Base-by-base conservation (phyloP, 2,888 invertebrate genomes). In the Sceliomorpha sp. region DNA sequence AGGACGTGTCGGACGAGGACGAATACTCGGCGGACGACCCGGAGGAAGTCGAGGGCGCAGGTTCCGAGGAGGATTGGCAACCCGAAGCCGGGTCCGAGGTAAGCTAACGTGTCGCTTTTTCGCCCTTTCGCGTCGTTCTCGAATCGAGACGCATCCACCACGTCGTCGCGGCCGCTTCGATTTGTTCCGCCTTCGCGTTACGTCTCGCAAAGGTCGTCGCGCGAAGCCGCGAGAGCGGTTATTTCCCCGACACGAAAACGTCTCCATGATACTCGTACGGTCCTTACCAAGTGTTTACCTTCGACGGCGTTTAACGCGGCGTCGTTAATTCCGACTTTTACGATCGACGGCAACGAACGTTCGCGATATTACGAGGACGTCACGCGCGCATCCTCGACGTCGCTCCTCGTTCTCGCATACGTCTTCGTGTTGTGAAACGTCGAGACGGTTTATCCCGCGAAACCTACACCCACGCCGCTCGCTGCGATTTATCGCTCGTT, bases 11-110 rank as follows among this genome's bases (percentile, higher is more conserved):
- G 50, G 87, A 87, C 79, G 88, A 87, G 74, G 88, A 88, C 75
- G 87, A 88, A 51, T 88, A 82, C 71, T 86, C 86, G 34, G 86
- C 84, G 14, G 89, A 89, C 74, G 89, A 89, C 75, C 89, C 89
- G 0, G 89, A 89, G 59, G 89, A 89, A 75, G 83, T 88, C 31
- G 77, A 77, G 9, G 74, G 50, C 12, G 88, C 85, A 69, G 85
- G 81, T 26, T 88, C 88, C n/a, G 89, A 89, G 59, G 88, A 89
- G 67, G 89, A 89, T 42, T 89, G 89, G 89, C 83, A 82, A 36
- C 87, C 88, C 14, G 85, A 80, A 58, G 76, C 83, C 51, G 84
- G 80, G 68, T 76, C 82, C 27, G 87, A 86, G 79, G 87, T 87
- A 72, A 76, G 72, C 44, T n/a, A 15, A 44, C 55, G 55, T 39